Conservation (phyloP, 2,888 invertebrate species). For the Aspidapion aeneum region DNA sequence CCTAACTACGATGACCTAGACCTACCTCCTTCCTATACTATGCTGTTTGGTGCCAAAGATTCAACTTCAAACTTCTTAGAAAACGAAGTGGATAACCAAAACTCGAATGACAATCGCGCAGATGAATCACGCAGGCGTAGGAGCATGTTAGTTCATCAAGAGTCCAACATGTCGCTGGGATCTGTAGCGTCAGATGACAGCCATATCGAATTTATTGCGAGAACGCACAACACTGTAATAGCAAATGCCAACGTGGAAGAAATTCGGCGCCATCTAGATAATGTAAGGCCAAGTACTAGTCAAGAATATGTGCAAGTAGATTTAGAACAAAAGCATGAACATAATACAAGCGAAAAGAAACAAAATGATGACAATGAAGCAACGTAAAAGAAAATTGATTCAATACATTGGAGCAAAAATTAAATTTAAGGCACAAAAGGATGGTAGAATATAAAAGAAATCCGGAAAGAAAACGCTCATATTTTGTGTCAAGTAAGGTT, state of each 20-base stretch:
- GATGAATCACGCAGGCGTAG: not conserved
- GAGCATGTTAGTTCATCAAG: not conserved
- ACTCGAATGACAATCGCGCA: not conserved
- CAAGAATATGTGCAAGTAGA: constrained; percentile 17
- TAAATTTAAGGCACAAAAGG: too few relatives aligned
- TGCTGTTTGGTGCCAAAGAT: constrained; percentile 54
- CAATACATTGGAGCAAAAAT: too few relatives aligned
- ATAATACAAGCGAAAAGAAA: not conserved
- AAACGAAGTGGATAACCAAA: not conserved
- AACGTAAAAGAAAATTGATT: not conserved
- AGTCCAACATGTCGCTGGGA: not conserved
- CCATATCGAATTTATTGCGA: not conserved
- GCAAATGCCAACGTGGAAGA: not conserved
- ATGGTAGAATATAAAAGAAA: too few relatives aligned
- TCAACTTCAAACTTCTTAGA: not conserved
- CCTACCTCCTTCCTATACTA: constrained; percentile 63
- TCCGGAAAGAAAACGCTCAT: too few relatives aligned
- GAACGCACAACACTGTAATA: not conserved
- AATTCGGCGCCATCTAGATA: too few relatives aligned
- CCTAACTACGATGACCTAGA: constrained; percentile 64
- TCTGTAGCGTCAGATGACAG: not conserved
- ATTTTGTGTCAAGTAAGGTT: too few relatives aligned
- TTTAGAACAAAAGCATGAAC: not conserved
- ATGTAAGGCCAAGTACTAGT: constrained; percentile 13
- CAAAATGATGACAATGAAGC: not conserved